Evolutionary conservation across 2,888 invertebrate species (phyloP).

Genomic region (Sinhomidia bicolor): DNA sequence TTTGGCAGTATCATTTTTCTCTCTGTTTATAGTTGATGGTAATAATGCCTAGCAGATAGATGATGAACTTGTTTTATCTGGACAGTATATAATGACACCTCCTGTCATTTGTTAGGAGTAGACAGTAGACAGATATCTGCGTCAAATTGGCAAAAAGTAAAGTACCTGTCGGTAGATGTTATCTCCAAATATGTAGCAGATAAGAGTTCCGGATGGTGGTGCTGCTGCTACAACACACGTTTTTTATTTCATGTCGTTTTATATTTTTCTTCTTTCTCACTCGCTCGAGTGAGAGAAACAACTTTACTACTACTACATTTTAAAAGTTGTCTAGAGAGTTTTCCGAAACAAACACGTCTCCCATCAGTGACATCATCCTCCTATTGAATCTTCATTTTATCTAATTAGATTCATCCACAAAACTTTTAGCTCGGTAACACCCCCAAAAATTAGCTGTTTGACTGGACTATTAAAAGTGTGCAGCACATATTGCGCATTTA

Average conservation of each 20-base stretch:
- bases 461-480: too few relatives aligned
- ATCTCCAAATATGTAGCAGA: background rate
- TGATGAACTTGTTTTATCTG: background rate
- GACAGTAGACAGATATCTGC: background rate
- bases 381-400: background rate
- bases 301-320: too few relatives aligned
- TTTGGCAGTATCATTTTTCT: too few relatives aligned
- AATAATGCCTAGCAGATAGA: too few relatives aligned
- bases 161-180: slow-evolving; percentile 4
- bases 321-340: too few relatives aligned
- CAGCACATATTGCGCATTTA: background rate
- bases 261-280: too few relatives aligned
- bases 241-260: too few relatives aligned
- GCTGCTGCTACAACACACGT: background rate
- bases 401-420: background rate
- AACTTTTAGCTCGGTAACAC: background rate
- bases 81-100: background rate
- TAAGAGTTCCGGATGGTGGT: slow-evolving; percentile 15
- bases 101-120: background rate
- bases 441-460: background rate
- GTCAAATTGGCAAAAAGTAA: background rate
- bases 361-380: background rate
- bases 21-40: too few relatives aligned
- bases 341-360: too few relatives aligned
- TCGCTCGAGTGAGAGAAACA: too few relatives aligned